Base-by-base conservation (phyloP, 2,888 invertebrate species). In the Myopa testacea region DNA sequence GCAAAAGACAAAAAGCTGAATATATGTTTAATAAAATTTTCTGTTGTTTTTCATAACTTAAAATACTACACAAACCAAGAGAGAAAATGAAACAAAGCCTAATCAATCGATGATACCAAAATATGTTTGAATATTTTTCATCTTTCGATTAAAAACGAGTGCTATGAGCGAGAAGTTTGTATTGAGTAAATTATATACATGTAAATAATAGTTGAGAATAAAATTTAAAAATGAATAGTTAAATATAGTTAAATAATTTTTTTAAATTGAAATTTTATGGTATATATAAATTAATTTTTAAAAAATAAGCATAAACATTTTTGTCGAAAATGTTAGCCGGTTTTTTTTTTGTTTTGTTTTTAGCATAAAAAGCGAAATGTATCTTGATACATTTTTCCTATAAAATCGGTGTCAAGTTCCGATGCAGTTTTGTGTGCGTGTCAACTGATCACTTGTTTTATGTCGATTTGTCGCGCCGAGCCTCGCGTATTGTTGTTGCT, bases 71-170 rank as follows among this genome's bases (percentile, higher is more conserved):
- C 45, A 71, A 40, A 26, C 10, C 14, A 34, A 14, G 34, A 10
- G 60, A n/a, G 5, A 72, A 19, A 37, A 14, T 52, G 58, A 14
- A n/a, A 60, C 38, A 40, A 45, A 38, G 58, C 12, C 62, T 72
- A 72, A 72, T 37, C 14, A 12, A 55, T 50, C 50, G n/a, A 55
- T 55, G 16, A n/a, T 72, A 72, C 58, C 72, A 72, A 72, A 72
- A 72, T 72, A 60, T 72, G 72, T 72, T 40, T 16, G 12, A 26
- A 6, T 55, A 55, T n/a, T 8, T 71, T 55, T 55, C n/a, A 34
- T 16, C 37, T n/a, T 71, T 72, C 10, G 10, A 19, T 69, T 50
- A 19, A 50, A 45, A n/a, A 69, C 10, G 5, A n/a, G 70, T 37
- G 34, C 7, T 70, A 37, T 34, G 16, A 10, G 50, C 52, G 34